Evolutionary conservation across 2,113 vertebrate genomes (phyloP).

Genomic region (Tupaia chinensis): DNA sequence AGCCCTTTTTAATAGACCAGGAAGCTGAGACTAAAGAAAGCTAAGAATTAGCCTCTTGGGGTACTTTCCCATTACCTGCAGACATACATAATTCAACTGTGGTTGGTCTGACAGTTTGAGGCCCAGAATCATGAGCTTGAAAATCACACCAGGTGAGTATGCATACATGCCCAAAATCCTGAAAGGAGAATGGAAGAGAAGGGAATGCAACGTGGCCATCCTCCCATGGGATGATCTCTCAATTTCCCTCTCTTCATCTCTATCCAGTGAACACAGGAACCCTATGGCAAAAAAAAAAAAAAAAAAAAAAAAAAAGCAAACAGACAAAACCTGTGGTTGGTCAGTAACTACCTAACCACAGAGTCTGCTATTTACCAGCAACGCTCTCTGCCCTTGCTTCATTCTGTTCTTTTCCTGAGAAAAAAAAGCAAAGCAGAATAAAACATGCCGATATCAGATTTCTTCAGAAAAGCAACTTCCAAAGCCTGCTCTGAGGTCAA

Average conservation of each 20-base stretch:
- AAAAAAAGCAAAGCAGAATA: conserved; percentile 30
- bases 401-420: not conserved
- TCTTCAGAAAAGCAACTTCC: conserved; percentile 44
- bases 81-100: rapidly evolving
- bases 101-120: not conserved
- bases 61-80: rapidly evolving
- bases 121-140: too few species aligned
- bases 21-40: not conserved
- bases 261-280: too few species aligned
- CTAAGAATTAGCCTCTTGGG: not conserved
- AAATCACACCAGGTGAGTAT: too few species aligned
- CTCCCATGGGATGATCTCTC: too few species aligned
- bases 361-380: not conserved
- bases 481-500: conserved; percentile 39
- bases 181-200: too few species aligned
- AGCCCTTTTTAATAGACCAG: not conserved
- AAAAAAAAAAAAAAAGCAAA: too few species aligned
- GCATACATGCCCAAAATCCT: too few species aligned
- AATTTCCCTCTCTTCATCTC: too few species aligned
- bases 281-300: too few species aligned
- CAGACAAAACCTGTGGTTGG: not conserved
- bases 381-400: not conserved
- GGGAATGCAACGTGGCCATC: too few species aligned
- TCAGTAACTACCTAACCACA: not conserved
- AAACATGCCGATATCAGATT: not conserved